These are phyloP conservation scores for Drosophila mercatorum DNA, from an alignment of 2,888 invertebrate species.

Conservation along the genomic window DNA sequence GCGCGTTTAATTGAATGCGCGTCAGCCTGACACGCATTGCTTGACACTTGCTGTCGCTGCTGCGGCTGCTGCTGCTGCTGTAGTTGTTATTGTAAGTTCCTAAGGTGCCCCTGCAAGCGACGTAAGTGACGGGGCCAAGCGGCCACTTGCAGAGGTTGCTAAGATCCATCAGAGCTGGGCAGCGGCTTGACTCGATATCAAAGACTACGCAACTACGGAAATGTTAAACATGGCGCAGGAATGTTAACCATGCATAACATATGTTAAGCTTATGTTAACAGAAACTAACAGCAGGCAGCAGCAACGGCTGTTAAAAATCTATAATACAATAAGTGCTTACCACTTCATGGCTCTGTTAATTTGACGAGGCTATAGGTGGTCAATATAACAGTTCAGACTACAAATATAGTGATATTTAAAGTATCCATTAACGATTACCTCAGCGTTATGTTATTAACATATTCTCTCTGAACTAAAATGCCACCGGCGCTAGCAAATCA, in stretches of 20 bases:
- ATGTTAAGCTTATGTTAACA: not conserved
- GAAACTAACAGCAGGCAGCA: not conserved
- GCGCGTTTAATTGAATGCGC: constrained; percentile 64
- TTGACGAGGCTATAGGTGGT: too few species aligned
- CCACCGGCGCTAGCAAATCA: constrained; percentile 59
- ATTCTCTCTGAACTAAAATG: constrained; percentile 7
- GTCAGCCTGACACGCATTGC: constrained; percentile 49
- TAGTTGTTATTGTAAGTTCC: constrained; percentile 2
- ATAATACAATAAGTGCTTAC: not conserved
- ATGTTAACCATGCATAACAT: constrained; percentile 6
- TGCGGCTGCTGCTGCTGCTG: constrained; percentile 36
- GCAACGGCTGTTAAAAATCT: not conserved
- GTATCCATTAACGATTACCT: not conserved
- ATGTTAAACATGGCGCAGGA: not conserved
- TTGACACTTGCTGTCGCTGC: constrained; percentile 64
- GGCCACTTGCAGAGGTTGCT: constrained; percentile 47
- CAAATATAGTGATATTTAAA: not conserved
- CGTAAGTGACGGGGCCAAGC: constrained; percentile 36
- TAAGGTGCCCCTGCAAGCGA: constrained; percentile 43
- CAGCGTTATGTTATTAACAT: constrained; percentile 4
- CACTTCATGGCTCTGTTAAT: too few species aligned
- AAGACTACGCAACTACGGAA: constrained; percentile 15
- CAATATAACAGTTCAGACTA: too few species aligned
- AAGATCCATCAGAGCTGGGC: constrained; percentile 43
- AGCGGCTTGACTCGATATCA: constrained; percentile 1